These are phyloP conservation scores for Esox masquinongy DNA, from an alignment of 2,797 vertebrate species.

Conservation along the genomic window DNA sequence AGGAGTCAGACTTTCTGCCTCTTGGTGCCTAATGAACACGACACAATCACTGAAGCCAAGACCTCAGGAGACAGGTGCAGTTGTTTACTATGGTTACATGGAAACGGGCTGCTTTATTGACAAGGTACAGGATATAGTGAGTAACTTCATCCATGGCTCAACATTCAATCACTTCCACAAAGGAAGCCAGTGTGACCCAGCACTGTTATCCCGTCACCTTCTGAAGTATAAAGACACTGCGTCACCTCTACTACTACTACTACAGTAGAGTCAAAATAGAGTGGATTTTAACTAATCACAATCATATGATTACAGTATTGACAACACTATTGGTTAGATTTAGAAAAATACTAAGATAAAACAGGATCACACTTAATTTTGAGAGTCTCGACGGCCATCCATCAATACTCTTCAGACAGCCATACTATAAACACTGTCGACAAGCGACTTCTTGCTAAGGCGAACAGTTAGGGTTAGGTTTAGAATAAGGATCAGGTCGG, in stretches of 20 bases:
- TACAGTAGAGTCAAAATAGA: slow-evolving; percentile 18
- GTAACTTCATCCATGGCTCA: slow-evolving; percentile 14
- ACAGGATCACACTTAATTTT: too few relatives aligned
- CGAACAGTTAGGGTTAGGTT: too few relatives aligned
- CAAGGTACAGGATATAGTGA: slow-evolving; percentile 34
- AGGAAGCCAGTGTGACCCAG: slow-evolving; percentile 13
- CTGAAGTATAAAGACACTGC: background rate
- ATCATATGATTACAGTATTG: slow-evolving; percentile 15
- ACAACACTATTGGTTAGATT: background rate
- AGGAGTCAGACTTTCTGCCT: background rate
- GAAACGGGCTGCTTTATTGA: slow-evolving; percentile 59
- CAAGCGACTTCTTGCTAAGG: too few relatives aligned
- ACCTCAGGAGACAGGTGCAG: slow-evolving; percentile 31
- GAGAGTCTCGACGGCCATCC: background rate
- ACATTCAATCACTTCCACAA: slow-evolving; percentile 1
- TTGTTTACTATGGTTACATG: slow-evolving; percentile 49
- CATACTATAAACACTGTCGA: too few relatives aligned
- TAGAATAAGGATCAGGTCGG: too few relatives aligned
- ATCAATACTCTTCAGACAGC: too few relatives aligned
- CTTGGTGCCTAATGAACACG: background rate
- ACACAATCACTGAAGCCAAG: slow-evolving; percentile 4
- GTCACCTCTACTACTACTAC: background rate
- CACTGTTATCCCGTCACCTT: background rate
- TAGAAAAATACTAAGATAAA: background rate
- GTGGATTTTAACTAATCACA: background rate